These are phyloP conservation scores for Drosophila dunni DNA, from an alignment of 1,140 invertebrate genomes.

Conservation along the genomic window DNA sequence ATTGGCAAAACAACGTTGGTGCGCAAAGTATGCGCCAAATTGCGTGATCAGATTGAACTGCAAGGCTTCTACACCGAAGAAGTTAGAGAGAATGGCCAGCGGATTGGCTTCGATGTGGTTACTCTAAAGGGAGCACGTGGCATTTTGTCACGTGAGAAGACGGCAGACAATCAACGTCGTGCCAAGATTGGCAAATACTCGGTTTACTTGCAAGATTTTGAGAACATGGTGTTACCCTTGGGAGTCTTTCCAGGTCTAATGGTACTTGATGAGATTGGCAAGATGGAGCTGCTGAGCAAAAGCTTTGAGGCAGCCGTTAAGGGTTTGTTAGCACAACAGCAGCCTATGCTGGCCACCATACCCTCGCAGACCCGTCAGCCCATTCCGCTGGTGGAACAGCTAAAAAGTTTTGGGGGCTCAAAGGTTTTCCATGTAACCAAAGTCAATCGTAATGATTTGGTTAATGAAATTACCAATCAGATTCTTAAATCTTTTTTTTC, in stretches of 20 bases:
- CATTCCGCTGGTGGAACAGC: constrained; percentile 50
- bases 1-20: constrained; percentile 65
- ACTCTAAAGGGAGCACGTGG: constrained; percentile 43
- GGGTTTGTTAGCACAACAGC: constrained; percentile 10
- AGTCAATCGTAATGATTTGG: constrained; percentile 45
- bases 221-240: constrained; percentile 43
- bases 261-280: constrained; percentile 66
- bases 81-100: constrained; percentile 36
- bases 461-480: constrained; percentile 21
- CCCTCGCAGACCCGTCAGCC: constrained; percentile 29
- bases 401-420: constrained; percentile 24
- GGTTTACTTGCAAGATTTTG: constrained; percentile 62
- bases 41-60: constrained; percentile 16
- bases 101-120: constrained; percentile 67
- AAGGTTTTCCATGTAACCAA: constrained; percentile 37
- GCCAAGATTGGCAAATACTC: constrained; percentile 66
- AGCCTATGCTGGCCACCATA: constrained; percentile 41
- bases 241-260: constrained; percentile 11
- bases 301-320: constrained; percentile 38
- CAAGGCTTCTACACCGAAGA: constrained; percentile 68
- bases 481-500: constrained; percentile 2
- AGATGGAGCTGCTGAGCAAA: constrained; percentile 63
- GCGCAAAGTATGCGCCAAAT: constrained; percentile 40
- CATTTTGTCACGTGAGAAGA: constrained; percentile 43
- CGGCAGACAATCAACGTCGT: constrained; percentile 3